Evolutionary conservation across 37 sponge, comb jelly and placozoan genomes (phyloP).

Genomic region (Petrosia ficiformis): DNA sequence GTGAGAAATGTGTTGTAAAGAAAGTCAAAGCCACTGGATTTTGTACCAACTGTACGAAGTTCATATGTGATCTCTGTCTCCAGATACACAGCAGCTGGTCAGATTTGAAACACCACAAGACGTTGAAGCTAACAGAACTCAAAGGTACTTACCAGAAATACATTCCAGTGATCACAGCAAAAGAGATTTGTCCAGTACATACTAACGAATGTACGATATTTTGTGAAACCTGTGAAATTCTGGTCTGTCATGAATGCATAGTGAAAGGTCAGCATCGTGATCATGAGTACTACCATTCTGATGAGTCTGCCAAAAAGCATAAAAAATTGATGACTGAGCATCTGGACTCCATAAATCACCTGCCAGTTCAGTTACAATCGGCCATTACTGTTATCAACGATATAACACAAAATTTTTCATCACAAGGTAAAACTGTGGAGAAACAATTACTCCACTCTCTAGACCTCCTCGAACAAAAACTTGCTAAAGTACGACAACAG

Average conservation of each 20-base stretch:
- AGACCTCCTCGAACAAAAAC: slow-evolving; percentile 11
- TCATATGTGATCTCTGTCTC: slow-evolving; percentile 42
- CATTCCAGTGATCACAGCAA: not conserved
- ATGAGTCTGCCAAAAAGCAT: slow-evolving; percentile 42
- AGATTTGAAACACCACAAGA: slow-evolving; percentile 45
- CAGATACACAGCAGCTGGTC: slow-evolving; percentile 49
- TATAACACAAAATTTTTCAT: slow-evolving; percentile 4
- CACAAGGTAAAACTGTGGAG: not conserved
- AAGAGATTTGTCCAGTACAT: slow-evolving; percentile 19
- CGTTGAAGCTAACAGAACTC: slow-evolving; percentile 18
- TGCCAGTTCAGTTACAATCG: slow-evolving; percentile 32
- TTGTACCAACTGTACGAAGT: slow-evolving; percentile 34
- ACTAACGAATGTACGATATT: slow-evolving; percentile 29
- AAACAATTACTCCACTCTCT: not conserved
- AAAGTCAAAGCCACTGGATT: slow-evolving; percentile 30
- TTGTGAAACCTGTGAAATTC: slow-evolving; percentile 41
- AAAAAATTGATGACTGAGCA: slow-evolving; percentile 22
- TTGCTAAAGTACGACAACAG: not conserved
- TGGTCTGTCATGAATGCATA: slow-evolving; percentile 52
- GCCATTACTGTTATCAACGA: slow-evolving; percentile 23
- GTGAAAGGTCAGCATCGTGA: slow-evolving; percentile 31
- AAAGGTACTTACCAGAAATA: slow-evolving; percentile 14
- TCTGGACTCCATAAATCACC: slow-evolving; percentile 9
- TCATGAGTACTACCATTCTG: slow-evolving; percentile 42
- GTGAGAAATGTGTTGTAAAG: slow-evolving; percentile 33